Evolutionary conservation across 2,797 vertebrate species (phyloP).

Genomic region (Sebastes jordani): DNA sequence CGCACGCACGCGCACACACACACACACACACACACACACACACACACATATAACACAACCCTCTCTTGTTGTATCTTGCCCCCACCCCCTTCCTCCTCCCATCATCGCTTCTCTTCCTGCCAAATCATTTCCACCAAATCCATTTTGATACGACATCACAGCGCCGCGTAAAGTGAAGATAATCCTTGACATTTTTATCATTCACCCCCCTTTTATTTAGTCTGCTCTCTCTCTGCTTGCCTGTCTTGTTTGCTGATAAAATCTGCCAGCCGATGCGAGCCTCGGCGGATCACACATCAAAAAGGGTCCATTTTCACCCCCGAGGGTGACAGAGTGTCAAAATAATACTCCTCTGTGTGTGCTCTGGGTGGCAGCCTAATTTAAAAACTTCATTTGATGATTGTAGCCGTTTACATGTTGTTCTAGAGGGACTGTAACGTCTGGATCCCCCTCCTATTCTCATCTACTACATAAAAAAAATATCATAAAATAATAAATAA

Average conservation of each 20-base stretch:
- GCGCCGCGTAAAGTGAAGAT: conserved; percentile 71
- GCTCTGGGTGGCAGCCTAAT: conserved; percentile 77
- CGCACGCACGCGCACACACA: neutral
- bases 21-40: neutral
- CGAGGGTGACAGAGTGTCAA: conserved; percentile 76
- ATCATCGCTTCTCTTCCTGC: conserved; percentile 60
- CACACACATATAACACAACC: conserved; percentile 22
- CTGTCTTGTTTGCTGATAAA: conserved; percentile 79
- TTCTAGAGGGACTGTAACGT: conserved; percentile 1
- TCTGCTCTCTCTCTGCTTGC: conserved; percentile 63
- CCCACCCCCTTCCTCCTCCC: neutral
- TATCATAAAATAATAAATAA: neutral
- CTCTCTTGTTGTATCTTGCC: conserved; percentile 38
- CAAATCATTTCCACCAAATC: conserved; percentile 80
- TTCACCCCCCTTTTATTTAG: conserved; percentile 69
- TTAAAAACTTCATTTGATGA: conserved; percentile 77
- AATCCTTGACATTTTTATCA: conserved; percentile 81
- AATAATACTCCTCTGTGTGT: conserved; percentile 74
- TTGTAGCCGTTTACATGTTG: conserved; percentile 58
- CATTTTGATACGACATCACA: conserved; percentile 82
- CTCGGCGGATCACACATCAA: conserved; percentile 82
- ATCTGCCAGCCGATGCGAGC: conserved; percentile 77
- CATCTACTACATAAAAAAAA: neutral
- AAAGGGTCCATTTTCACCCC: conserved; percentile 65
- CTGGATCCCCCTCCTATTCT: neutral